Conservation (phyloP, 2,888 invertebrate species). For the Drosophila buzzatii region DNA sequence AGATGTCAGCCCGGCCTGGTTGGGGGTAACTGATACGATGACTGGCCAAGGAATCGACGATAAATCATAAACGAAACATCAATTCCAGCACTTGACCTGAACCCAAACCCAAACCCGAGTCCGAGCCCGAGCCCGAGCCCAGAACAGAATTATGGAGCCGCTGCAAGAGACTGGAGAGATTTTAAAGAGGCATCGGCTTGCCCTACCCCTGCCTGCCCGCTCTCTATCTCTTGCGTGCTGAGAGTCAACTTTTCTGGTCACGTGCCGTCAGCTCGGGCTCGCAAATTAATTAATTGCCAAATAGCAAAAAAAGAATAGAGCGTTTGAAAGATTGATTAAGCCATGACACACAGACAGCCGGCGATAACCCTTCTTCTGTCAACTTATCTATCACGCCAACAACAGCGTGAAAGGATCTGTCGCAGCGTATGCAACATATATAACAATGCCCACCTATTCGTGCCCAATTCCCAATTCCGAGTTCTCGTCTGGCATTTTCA, state of each 20-base stretch:
- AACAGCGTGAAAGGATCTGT: conserved; percentile 49
- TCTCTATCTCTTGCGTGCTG: conserved; percentile 15
- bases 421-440: conserved; percentile 2
- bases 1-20: conserved; percentile 27
- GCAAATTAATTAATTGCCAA: conserved; percentile 77
- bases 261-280: conserved; percentile 52
- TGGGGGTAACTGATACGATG: conserved; percentile 56
- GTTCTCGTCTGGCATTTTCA: conserved; percentile 43
- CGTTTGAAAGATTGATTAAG: conserved; percentile 70
- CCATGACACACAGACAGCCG: conserved; percentile 37
- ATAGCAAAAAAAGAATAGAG: conserved; percentile 9
- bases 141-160: background rate
- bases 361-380: conserved; percentile 58
- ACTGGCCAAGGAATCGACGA: conserved; percentile 74
- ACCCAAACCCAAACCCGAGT: conserved; percentile 26
- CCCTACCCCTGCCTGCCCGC: background rate
- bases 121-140: conserved; percentile 4
- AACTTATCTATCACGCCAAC: conserved; percentile 77
- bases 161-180: conserved; percentile 13
- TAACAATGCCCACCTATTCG: conserved; percentile 10
- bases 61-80: conserved; percentile 85
- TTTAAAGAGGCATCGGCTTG: conserved; percentile 27
- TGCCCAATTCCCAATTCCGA: background rate
- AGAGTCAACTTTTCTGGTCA: conserved; percentile 40
- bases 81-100: conserved; percentile 85